Evolutionary conservation across 2,888 invertebrate genomes (phyloP).

Genomic region (Caenorhabditis wallacei): DNA sequence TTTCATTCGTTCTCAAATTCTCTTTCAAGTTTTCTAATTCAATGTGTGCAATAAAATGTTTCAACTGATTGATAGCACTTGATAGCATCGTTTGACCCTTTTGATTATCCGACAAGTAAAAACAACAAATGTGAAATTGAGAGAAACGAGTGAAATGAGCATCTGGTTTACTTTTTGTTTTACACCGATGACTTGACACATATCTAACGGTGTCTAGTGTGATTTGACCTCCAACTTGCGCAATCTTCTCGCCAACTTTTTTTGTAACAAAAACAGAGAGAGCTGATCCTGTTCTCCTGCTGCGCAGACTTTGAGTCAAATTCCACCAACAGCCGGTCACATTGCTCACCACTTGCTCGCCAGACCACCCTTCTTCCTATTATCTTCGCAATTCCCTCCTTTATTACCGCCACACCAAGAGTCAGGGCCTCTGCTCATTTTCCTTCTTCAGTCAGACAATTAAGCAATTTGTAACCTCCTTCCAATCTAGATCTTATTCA

Average conservation of each 20-base stretch:
- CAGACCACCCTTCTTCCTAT: constrained; percentile 33
- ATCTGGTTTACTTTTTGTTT: constrained; percentile 33
- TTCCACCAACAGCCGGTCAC: constrained; percentile 51
- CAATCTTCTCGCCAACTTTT: constrained; percentile 25
- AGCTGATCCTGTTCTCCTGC: constrained; percentile 42
- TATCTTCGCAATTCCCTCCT: constrained; percentile 12
- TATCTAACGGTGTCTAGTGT: constrained; percentile 18
- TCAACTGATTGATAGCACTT: constrained; percentile 47
- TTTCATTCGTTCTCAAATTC: not conserved
- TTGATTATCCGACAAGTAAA: constrained; percentile 37
- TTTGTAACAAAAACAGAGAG: constrained; percentile 40
- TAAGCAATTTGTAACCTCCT: constrained; percentile 40
- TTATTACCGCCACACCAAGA: constrained; percentile 46
- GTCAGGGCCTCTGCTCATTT: constrained; percentile 19
- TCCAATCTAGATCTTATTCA: constrained; percentile 58
- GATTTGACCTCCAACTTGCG: constrained; percentile 45
- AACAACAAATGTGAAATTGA: constrained; percentile 54
- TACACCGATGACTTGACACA: constrained; percentile 51
- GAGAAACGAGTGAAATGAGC: constrained; percentile 15
- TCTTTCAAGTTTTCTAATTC: not conserved
- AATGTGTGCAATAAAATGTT: not conserved
- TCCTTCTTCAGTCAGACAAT: constrained; percentile 25
- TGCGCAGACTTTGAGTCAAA: constrained; percentile 49
- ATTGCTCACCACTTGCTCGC: constrained; percentile 38
- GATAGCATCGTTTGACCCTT: constrained; percentile 2